A percentile compares a stretch with the other conserved stretches of the same genome.
phyloP scores from a whole-genome alignment of 1,140 invertebrate species.

The Drosophila suzukii region DNA sequence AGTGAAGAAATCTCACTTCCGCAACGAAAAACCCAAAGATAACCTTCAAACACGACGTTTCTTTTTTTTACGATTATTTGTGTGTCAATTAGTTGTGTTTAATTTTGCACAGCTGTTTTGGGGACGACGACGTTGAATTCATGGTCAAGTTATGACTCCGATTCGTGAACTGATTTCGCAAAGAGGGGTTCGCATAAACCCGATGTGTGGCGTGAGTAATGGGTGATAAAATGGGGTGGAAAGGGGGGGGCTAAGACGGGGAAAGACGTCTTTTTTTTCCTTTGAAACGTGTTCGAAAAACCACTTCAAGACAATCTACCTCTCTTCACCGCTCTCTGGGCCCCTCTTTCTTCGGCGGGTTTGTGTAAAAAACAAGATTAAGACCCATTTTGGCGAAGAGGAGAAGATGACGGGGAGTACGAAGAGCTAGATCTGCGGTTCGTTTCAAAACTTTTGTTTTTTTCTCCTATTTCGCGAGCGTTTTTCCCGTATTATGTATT shows the following conservation, averaged over 20 bases:
- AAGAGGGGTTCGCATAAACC: slow-evolving; percentile 28
- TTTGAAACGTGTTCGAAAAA: slow-evolving; percentile 66
- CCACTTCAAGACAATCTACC: slow-evolving; percentile 56
- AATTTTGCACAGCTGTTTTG: slow-evolving; percentile 44
- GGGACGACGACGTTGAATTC: slow-evolving; percentile 15
- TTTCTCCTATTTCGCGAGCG: slow-evolving; percentile 13
- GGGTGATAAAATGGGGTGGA: slow-evolving; percentile 2
- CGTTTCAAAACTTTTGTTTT: slow-evolving; percentile 13
- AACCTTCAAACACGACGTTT: slow-evolving; percentile 24
- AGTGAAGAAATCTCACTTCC: slow-evolving; percentile 25
- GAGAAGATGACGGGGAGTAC: not conserved
- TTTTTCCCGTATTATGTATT: slow-evolving; percentile 29
- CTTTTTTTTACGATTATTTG: slow-evolving; percentile 18
- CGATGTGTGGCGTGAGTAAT: slow-evolving; percentile 15
- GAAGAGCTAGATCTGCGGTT: slow-evolving; percentile 16
- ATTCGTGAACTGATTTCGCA: slow-evolving; percentile 45
- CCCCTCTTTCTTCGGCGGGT: not conserved
- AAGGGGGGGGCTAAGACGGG: not conserved
- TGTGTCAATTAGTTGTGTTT: slow-evolving; percentile 32
- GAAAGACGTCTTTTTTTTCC: not conserved
- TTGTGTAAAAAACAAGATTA: slow-evolving; percentile 43
- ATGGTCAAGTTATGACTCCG: slow-evolving; percentile 24
- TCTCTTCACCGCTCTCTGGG: slow-evolving; percentile 2
- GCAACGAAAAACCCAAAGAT: slow-evolving; percentile 12
- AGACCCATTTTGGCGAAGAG: slow-evolving; percentile 11